phyloP scores from a whole-genome alignment of 2,113 vertebrate species.

The Lagopus leucura region DNA sequence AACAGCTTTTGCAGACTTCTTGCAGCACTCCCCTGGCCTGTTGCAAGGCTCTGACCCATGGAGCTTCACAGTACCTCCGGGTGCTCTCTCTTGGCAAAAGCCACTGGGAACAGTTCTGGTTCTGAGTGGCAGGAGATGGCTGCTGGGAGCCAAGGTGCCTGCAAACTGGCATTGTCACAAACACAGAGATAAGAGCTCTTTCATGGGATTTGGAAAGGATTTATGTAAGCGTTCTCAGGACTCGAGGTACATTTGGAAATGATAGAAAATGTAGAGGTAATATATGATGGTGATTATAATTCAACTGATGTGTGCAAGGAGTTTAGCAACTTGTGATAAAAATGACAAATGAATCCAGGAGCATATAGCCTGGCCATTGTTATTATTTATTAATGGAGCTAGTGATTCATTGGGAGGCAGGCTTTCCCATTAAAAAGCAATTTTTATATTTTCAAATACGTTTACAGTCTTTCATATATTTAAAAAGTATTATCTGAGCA shows the following conservation, averaged over 20 bases:
- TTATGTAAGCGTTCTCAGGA: neutral
- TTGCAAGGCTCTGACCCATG: neutral
- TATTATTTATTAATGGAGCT: conserved; percentile 13
- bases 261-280: neutral
- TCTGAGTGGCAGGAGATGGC: neutral
- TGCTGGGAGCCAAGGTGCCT: neutral
- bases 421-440: neutral
- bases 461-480: neutral
- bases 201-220: neutral
- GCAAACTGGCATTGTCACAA: neutral
- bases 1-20: neutral
- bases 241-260: neutral
- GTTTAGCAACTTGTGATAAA: conserved; percentile 6
- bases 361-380: neutral
- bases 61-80: neutral
- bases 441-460: neutral
- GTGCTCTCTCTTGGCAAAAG: neutral
- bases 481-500: neutral
- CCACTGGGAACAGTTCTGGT: neutral
- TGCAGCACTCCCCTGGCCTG: neutral
- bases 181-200: neutral
- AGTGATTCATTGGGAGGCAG: neutral
- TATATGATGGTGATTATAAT: neutral
- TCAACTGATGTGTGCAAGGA: neutral
- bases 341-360: neutral